Base-by-base conservation (phyloP, 2,113 vertebrate genomes). In the Vimba vimba region DNA sequence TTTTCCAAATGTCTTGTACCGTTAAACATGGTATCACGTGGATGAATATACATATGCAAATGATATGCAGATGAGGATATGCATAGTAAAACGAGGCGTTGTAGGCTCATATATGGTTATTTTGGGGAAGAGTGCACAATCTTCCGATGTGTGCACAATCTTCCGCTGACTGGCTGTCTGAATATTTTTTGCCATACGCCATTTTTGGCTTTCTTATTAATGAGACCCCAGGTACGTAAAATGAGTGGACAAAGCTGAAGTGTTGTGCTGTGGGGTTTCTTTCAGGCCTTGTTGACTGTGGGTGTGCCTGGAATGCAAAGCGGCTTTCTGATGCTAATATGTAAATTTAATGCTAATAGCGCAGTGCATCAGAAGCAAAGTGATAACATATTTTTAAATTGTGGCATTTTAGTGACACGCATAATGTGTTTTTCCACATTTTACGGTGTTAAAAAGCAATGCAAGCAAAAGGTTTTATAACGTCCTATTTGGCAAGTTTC, bases 301-400 rank as follows among this genome's bases (percentile, higher is more conserved):
- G 64, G n/a, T 27, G 36, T 80, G 78, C 4, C 78, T 64, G n/a
- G 15, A 80, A 80, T 62, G n/a, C 78, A 64, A 39, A 80, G 57
- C 7, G 10, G 6, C 23, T 27, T 39, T 78, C 17, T n/a, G 30
- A 62, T 25, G 3, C 57, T 19, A 62, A 19, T 45, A 60, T 4
- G 33, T 64, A 36, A 62, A 45, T 64, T 27, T 19, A 64, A 80
- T 27, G 59, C 36, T 45, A 45, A 80, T 33, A 25, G 36, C 4
- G 17, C 36, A 19, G 23, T n/a, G 76, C 19, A 45, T 45, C 11
- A 7, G 21, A 3, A 45, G 59, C 6, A 10, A n/a, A 45, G n/a
- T 25, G 64, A 80, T n/a, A 80, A 19, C 13, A 43, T 10, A 19
- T 27, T 4, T 79, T 17, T 36, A 62, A 80, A 62, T 4, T 25